A percentile compares a stretch with the other conserved stretches of the same genome.
Conservation (phyloP, 2,113 vertebrate genomes). For the Takifugu flavidus region DNA sequence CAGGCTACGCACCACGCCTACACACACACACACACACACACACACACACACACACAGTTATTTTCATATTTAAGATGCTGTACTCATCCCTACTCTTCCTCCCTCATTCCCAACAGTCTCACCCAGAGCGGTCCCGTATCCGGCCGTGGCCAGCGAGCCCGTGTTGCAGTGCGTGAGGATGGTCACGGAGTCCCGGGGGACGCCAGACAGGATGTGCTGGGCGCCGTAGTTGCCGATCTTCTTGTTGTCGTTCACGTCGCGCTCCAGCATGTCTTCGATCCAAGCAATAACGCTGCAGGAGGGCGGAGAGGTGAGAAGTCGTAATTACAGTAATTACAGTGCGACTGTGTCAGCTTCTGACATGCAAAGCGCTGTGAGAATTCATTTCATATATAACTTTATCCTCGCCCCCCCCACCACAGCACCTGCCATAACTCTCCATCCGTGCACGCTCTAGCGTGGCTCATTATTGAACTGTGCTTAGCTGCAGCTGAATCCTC, state of each 20-base stretch:
- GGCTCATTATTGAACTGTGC: no score
- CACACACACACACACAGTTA: not conserved
- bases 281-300: slow-evolving; percentile 77
- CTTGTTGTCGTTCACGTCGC: slow-evolving; percentile 83
- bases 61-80: not conserved
- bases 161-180: slow-evolving; percentile 92
- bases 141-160: slow-evolving; percentile 84
- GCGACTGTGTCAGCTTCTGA: no score
- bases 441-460: no score
- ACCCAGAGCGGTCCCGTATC: slow-evolving; percentile 89
- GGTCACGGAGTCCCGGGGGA: slow-evolving; percentile 73
- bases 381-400: no score
- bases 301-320: slow-evolving; percentile 21
- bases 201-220: slow-evolving; percentile 80
- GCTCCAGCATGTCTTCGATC: slow-evolving; percentile 84
- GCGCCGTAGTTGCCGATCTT: slow-evolving; percentile 86
- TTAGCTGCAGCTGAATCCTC: no score
- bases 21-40: slow-evolving; percentile 14
- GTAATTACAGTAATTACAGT: not conserved
- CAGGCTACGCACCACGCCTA: slow-evolving; percentile 85
- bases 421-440: no score
- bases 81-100: not conserved
- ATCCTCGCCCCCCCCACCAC: no score
- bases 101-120: slow-evolving; percentile 19
- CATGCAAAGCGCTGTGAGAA: no score